Percentiles rank a stretch among this genome's conserved stretches.
phyloP scores from a whole-genome alignment of 2,797 vertebrate species.

The Mastacembelus armatus region DNA sequence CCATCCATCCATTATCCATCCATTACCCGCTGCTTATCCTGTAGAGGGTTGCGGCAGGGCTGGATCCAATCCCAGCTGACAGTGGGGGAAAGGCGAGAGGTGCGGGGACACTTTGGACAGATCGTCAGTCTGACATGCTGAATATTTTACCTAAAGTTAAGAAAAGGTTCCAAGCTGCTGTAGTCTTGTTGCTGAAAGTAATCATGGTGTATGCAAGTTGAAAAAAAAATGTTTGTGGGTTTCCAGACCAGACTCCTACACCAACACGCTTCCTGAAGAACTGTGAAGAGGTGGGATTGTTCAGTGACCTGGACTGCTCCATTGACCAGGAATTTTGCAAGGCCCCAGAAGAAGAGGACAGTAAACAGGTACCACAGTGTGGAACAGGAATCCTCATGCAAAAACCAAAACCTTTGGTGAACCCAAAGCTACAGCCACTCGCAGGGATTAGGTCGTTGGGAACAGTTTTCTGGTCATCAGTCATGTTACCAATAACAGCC shows the following conservation, averaged over 20 bases:
- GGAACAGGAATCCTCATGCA: constrained; percentile 8
- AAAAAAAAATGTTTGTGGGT: constrained; percentile 21
- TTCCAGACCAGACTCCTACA: constrained; percentile 96
- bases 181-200: not conserved
- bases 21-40: too few relatives aligned
- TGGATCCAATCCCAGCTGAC: too few relatives aligned
- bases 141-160: too few relatives aligned
- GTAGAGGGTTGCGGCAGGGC: too few relatives aligned
- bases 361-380: constrained; percentile 89
- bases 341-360: constrained; percentile 97
- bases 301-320: constrained; percentile 96
- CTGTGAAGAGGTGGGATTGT: constrained; percentile 98
- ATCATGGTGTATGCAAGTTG: not conserved
- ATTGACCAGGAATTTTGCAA: constrained; percentile 98
- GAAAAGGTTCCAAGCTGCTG: not conserved
- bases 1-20: too few relatives aligned
- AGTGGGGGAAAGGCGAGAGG: too few relatives aligned
- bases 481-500: constrained; percentile 35
- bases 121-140: too few relatives aligned
- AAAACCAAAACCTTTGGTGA: constrained; percentile 28
- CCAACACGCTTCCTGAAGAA: constrained; percentile 99
- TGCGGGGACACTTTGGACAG: too few relatives aligned
- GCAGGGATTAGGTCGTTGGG: constrained; percentile 39
- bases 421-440: constrained; percentile 42
- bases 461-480: constrained; percentile 54